Base-by-base conservation (phyloP, 2,888 invertebrate genomes). In the Xanthorhoe spadicearia region DNA sequence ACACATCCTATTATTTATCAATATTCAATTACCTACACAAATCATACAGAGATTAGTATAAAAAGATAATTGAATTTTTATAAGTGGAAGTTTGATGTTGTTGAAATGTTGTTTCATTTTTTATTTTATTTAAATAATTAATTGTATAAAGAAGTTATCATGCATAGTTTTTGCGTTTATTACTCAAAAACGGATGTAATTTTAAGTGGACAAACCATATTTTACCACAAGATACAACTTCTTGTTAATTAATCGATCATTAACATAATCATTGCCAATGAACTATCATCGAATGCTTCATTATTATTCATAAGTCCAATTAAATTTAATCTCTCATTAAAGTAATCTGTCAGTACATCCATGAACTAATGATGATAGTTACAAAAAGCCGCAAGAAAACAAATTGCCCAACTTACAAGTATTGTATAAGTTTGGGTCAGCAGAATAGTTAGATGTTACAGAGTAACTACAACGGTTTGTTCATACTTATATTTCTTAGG, bases 401-500 rank as follows among this genome's bases (percentile, higher is more conserved):
- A 38, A 15, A 46, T 69, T 71, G 59, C 67, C 58, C 48, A 67
- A 69, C 54, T 43, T 50, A 43, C 43, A 28, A 55, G 59, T 61
- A 67, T 66, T 64, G 63, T 67, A 61, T 59, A 64, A 65, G 64
- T 68, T 65, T 51, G 46, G 62, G 8, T 64, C 32, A 51, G 62
- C 59, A 63, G 57, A 57, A 57, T 35, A 18, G 28, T 53, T 55
- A 48, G n/a, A 49, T 10, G 1, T 1, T 23, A 23, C 23, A 23
- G 23, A 23, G 23, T 5, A 9, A 2, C 15, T 2, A 17, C 6
- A 13, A 18, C 5, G 7, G 5, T 58, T 18, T 18, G 49, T 49
- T 49, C 17, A 32, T 49, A 57, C n/a, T 46, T 55, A 7, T 10
- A 13, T 38, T 38, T 38, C 3, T 7, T 4, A 32, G 5, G 32